phyloP scores from a whole-genome alignment of 1,140 invertebrate species.

The Dinothrombium tinctorium region DNA sequence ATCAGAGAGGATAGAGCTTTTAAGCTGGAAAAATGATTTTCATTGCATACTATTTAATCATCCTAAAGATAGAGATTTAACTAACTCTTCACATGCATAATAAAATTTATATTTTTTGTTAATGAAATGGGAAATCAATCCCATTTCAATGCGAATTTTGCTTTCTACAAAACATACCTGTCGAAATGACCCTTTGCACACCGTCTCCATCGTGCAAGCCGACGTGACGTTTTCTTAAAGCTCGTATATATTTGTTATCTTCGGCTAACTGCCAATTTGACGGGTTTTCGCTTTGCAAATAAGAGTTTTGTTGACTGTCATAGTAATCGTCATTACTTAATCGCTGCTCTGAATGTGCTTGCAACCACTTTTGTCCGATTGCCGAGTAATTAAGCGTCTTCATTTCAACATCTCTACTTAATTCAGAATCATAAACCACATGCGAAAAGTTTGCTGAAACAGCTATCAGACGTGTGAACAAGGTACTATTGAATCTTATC shows the following conservation, averaged over 20 bases:
- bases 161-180: constrained; percentile 19
- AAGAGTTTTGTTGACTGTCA: not conserved
- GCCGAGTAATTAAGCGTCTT: constrained; percentile 23
- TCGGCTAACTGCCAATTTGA: too few species aligned
- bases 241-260: too few species aligned
- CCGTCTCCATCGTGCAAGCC: constrained; percentile 25
- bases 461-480: constrained; percentile 37
- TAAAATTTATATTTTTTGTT: not conserved
- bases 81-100: too few species aligned
- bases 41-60: too few species aligned
- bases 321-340: not conserved
- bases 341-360: constrained; percentile 15
- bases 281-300: not conserved
- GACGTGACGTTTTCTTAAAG: constrained; percentile 24
- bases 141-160: too few species aligned
- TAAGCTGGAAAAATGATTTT: constrained; percentile 9
- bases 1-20: too few species aligned
- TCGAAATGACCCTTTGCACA: constrained; percentile 24
- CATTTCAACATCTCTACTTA: constrained; percentile 18
- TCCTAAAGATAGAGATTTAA: too few species aligned
- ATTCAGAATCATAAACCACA: constrained; percentile 20
- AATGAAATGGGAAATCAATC: not conserved
- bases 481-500: constrained; percentile 38
- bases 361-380: constrained; percentile 22
- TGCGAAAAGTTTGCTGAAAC: constrained; percentile 24